Conservation (phyloP, 2,113 vertebrate species). For the Rafetus swinhoei region DNA sequence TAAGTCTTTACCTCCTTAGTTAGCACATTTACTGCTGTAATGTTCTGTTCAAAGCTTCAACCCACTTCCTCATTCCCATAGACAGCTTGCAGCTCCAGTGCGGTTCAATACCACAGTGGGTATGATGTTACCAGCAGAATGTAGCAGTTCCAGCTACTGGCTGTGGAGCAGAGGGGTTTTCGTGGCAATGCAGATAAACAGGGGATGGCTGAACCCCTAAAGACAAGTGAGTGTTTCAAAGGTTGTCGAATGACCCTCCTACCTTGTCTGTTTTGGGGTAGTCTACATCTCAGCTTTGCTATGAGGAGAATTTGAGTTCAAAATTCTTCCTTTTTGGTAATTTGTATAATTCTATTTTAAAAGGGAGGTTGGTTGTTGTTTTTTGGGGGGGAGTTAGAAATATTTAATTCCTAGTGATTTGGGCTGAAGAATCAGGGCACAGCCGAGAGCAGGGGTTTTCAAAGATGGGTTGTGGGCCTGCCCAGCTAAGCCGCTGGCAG, state of each 20-base stretch:
- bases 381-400: neutral
- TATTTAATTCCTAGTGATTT: neutral
- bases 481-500: too few species aligned
- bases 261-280: neutral
- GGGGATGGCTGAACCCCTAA: neutral
- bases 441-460: neutral
- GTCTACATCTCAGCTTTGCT: neutral
- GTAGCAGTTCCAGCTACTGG: neutral
- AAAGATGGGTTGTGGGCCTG: too few species aligned
- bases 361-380: neutral
- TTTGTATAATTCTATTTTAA: conserved; percentile 41
- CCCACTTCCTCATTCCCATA: neutral
- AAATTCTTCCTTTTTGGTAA: conserved; percentile 11
- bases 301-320: neutral
- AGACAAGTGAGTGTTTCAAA: neutral
- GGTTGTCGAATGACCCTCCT: conserved; percentile 24
- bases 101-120: neutral
- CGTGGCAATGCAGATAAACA: conserved; percentile 8
- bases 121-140: conserved; percentile 26
- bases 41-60: neutral
- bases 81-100: neutral
- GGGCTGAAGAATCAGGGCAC: neutral
- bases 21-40: fast-evolving
- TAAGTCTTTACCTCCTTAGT: neutral
- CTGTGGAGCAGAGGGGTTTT: conserved; percentile 46